phyloP scores from a whole-genome alignment of 2,113 vertebrate species.

The Alectura lathami region DNA sequence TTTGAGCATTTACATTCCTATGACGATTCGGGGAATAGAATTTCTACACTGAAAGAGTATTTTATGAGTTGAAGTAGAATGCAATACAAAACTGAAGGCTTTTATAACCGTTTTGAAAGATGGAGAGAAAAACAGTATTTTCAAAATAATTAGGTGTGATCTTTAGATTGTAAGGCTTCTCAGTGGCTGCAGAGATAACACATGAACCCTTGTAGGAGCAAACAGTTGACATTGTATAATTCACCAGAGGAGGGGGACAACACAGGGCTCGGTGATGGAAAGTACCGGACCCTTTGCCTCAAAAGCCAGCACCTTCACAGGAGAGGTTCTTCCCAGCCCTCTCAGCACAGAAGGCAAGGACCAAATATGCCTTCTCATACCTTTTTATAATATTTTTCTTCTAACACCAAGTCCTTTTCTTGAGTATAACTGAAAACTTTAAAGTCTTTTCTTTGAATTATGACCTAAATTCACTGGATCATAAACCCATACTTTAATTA shows the following conservation, averaged over 20 bases:
- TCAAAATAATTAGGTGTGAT: background rate
- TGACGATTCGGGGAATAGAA: background rate
- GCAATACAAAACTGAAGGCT: background rate
- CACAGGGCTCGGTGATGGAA: accelerated
- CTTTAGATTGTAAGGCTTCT: background rate
- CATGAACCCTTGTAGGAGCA: background rate
- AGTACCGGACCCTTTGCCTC: background rate
- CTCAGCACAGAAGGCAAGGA: background rate
- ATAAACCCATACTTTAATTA: background rate
- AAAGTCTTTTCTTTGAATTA: background rate
- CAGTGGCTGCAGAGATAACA: background rate
- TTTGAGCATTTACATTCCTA: background rate
- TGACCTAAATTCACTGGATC: background rate
- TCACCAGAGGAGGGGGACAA: background rate
- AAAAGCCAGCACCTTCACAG: background rate
- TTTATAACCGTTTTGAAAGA: background rate
- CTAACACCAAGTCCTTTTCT: background rate
- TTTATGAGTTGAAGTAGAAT: background rate
- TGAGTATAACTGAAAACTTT: background rate
- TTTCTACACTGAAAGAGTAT: background rate
- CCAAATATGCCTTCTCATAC: background rate
- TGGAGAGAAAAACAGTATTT: background rate
- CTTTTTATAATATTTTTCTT: background rate
- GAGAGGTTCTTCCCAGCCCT: background rate
- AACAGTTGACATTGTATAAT: background rate